Evolutionary conservation across 1,140 invertebrate species (phyloP).

Genomic region (Liolophura sinensis): DNA sequence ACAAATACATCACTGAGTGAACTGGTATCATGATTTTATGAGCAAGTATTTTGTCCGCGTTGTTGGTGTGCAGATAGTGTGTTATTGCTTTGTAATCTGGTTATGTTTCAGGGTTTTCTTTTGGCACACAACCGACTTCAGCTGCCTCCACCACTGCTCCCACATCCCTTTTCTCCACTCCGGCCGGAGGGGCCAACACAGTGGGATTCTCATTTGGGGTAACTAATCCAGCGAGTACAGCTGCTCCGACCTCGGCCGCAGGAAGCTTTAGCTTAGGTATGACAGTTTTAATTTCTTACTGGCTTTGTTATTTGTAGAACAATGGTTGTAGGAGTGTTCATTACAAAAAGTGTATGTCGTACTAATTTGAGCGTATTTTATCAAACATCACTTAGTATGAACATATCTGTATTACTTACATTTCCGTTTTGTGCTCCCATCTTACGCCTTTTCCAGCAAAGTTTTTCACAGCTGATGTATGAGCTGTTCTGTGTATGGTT

Average conservation of each 20-base stretch:
- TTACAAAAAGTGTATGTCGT: background rate
- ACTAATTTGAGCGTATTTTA: background rate
- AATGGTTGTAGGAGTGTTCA: background rate
- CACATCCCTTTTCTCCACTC: constrained; percentile 1
- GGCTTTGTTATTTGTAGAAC: background rate
- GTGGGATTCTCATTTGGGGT: constrained; percentile 30
- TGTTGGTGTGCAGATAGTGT: no score
- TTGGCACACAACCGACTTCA: constrained; percentile 16
- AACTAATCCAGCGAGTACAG: background rate
- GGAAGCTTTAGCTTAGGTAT: constrained; percentile 12
- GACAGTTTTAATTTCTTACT: background rate
- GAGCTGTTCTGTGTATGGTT: no score
- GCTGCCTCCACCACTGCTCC: background rate
- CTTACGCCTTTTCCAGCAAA: no score
- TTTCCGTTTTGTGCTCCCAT: no score
- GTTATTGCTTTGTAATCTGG: no score
- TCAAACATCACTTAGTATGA: background rate
- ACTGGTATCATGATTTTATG: no score
- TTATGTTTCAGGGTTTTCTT: constrained; percentile 24
- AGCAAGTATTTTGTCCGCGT: no score
- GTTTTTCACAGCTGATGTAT: no score
- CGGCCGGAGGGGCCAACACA: constrained; percentile 4
- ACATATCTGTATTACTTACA: background rate
- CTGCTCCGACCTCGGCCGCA: constrained; percentile 8
- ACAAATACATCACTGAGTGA: no score